Base-by-base conservation (phyloP, 2,113 vertebrate genomes). In the Amblyornis subalaris region DNA sequence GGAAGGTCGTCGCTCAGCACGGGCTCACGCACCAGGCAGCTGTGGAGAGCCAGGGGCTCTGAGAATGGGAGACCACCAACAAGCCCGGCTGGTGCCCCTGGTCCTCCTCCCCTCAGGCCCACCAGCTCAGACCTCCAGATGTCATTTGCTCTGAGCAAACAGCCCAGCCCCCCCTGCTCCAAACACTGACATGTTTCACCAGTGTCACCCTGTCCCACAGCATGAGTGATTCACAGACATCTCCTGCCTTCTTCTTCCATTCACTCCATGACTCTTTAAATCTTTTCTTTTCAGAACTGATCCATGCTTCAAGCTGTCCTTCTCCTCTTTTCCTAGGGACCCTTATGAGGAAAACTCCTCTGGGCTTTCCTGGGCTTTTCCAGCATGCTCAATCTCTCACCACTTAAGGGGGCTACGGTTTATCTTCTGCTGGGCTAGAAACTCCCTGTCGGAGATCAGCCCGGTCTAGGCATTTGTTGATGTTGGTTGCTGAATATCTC, bases 1-100 rank as follows among this genome's bases (percentile, higher is more conserved):
- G 98, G 98, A 11, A 99, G 98, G 20, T 99, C 97, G 0, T 99
- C 97, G 2, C 98, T 99, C 66, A 99, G 35, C 51, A 98, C 5
- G 1, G 89, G 90, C 21, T 90, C 95, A 14, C 60, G 77, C 96
- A 97, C 14, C 90, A 58, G 48, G 73, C 4, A 80, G 97, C 98
- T 98, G 74, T 23, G 76, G 40, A 67, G 60, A 92, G 24, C 21
- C 4, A 62, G n/a, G 15, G 54, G 5, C 48, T 72, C 53, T 92
- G 62, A 88, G 47, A 2, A 0, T 10, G 54, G 29, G 31, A 84
- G n/a, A 50, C 38, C 42, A 74, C 0, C 1, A 54, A 54, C 42
- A 62, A 33, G 7, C 14, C n/a, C 33, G 61, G 74, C 15, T 0
- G 0, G 4, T 16, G 42, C 12, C 48, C 44, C 50, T 51, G 26